Conservation (phyloP, 2,888 invertebrate genomes). For the Epicampocera succincta region DNA sequence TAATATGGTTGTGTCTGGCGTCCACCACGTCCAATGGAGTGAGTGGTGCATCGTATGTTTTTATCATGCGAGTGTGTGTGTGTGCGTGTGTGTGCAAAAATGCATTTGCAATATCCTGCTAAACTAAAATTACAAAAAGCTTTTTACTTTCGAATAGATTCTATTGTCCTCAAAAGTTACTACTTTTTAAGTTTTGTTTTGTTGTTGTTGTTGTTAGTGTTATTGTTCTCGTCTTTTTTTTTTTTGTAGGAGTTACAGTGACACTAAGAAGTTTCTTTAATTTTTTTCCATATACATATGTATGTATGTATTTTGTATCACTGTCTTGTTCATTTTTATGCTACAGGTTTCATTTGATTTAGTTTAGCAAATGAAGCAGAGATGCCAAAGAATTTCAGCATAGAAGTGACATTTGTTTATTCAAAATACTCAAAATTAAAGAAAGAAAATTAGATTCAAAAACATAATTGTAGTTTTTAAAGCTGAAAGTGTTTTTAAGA, state of each 20-base stretch:
- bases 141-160: conserved; percentile 57
- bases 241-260: conserved; percentile 55
- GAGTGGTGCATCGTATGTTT: neutral
- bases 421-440: no score
- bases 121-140: conserved; percentile 58
- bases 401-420: no score
- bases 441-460: no score
- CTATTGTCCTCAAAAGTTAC: conserved; percentile 52
- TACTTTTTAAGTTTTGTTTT: conserved; percentile 29
- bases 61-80: neutral
- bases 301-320: conserved; percentile 38
- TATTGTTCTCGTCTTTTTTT: conserved; percentile 24
- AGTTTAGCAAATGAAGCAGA: conserved; percentile 21
- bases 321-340: conserved; percentile 39
- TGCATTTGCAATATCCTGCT: conserved; percentile 65
- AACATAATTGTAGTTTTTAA: no score
- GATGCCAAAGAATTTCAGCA: neutral
- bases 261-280: no score
- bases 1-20: conserved; percentile 33
- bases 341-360: conserved; percentile 59
- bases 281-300: neutral
- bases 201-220: no score
- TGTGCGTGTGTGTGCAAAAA: conserved; percentile 17
- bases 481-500: no score
- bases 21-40: conserved; percentile 6